phyloP scores from a whole-genome alignment of 2,797 vertebrate genomes.

The Enteromius thamalakanensis region DNA sequence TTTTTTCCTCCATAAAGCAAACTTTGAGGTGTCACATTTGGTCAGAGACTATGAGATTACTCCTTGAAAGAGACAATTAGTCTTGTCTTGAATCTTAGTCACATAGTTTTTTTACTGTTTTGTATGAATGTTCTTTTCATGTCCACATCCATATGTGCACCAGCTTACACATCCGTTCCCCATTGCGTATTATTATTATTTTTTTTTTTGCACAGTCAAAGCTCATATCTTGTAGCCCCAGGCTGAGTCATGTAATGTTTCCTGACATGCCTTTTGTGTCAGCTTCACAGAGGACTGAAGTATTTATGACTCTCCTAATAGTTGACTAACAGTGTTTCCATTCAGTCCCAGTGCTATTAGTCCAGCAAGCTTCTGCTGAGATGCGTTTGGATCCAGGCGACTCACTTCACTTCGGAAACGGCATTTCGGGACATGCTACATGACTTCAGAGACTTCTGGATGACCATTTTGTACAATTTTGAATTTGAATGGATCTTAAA shows the following conservation, averaged over 20 bases:
- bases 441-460: not conserved
- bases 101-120: not conserved
- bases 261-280: not conserved
- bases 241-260: conserved; percentile 24
- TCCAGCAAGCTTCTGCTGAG: conserved; percentile 22
- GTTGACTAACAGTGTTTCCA: conserved; percentile 44
- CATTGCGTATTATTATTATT: not conserved
- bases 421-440: not conserved
- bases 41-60: not conserved
- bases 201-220: not conserved
- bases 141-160: not conserved
- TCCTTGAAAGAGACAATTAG: not conserved
- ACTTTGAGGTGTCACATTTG: not conserved
- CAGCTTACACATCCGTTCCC: not conserved
- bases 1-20: not conserved
- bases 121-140: conserved; percentile 14
- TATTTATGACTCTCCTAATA: conserved; percentile 52
- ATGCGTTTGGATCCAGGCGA: not conserved
- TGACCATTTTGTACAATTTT: not conserved
- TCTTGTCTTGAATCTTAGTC: conserved; percentile 5
- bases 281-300: conserved; percentile 29
- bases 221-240: not conserved
- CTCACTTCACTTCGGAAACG: not conserved
- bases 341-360: conserved; percentile 39
- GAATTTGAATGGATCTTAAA: not conserved